phyloP scores from a whole-genome alignment of 2,113 vertebrate species.

The Eptatretus burgeri region DNA sequence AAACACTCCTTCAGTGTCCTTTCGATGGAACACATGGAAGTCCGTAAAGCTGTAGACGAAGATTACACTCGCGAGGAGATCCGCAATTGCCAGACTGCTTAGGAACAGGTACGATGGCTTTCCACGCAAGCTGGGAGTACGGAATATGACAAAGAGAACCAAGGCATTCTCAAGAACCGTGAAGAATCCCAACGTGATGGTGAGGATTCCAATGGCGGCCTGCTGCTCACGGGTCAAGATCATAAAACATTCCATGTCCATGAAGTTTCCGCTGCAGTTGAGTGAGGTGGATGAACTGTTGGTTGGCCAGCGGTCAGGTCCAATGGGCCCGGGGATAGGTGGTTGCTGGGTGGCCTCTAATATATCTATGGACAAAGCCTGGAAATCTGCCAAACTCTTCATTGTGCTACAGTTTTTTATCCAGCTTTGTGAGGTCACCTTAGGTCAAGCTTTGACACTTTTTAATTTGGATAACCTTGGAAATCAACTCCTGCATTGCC shows the following conservation, averaged over 20 bases:
- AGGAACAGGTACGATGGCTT: slow-evolving; percentile 95
- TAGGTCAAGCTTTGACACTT: too few relatives aligned
- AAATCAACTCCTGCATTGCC: too few relatives aligned
- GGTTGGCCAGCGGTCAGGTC: too few relatives aligned
- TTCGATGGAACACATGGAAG: slow-evolving; percentile 90
- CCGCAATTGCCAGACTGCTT: slow-evolving; percentile 69
- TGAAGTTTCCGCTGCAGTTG: slow-evolving; percentile 91
- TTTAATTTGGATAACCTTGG: too few relatives aligned
- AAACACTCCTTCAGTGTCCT: slow-evolving; percentile 75
- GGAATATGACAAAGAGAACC: slow-evolving; percentile 69
- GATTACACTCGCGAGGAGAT: slow-evolving; percentile 80
- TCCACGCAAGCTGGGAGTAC: slow-evolving; percentile 68
- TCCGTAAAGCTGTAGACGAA: slow-evolving; percentile 98
- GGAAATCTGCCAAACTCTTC: too few relatives aligned
- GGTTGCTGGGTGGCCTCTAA: too few relatives aligned
- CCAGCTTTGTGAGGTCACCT: too few relatives aligned
- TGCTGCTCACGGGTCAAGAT: slow-evolving; percentile 88
- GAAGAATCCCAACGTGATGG: slow-evolving; percentile 76
- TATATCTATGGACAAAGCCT: too few relatives aligned
- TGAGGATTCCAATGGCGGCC: slow-evolving; percentile 60
- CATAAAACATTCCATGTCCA: slow-evolving; percentile 99
- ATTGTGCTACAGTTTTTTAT: too few relatives aligned
- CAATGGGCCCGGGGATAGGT: too few relatives aligned
- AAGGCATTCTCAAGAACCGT: slow-evolving; percentile 84
- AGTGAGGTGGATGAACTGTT: slow-evolving; percentile 11